Percentiles rank a stretch among this genome's conserved stretches.
phyloP scores from a whole-genome alignment of 2,888 invertebrate genomes.

The Tetropium fuscum region DNA sequence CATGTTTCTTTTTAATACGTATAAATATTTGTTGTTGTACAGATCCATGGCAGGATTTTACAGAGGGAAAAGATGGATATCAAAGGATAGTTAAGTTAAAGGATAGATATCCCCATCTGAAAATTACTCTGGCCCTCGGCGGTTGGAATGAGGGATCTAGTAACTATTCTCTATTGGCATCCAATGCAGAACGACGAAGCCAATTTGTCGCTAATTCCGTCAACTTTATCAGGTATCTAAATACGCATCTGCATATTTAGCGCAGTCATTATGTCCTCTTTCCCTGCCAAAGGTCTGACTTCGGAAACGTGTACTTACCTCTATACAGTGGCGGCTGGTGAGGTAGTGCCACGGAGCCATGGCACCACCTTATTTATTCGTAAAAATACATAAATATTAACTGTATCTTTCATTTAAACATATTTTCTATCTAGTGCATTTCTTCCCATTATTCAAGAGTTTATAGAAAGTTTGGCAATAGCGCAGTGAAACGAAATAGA shows the following conservation, averaged over 20 bases:
- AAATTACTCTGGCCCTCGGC: slow-evolving; percentile 82
- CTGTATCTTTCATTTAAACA: too few species aligned
- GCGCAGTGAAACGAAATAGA: too few species aligned
- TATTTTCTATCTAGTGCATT: too few species aligned
- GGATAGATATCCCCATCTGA: slow-evolving; percentile 76
- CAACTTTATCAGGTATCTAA: slow-evolving; percentile 73
- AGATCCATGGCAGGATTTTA: slow-evolving; percentile 84
- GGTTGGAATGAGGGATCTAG: slow-evolving; percentile 93
- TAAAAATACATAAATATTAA: too few species aligned
- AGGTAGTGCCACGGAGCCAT: too few species aligned
- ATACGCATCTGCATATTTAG: background rate
- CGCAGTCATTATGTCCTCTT: too few species aligned
- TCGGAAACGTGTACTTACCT: too few species aligned
- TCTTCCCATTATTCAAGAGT: too few species aligned
- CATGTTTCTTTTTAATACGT: slow-evolving; percentile 8
- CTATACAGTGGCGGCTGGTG: too few species aligned
- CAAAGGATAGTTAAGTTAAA: slow-evolving; percentile 77
- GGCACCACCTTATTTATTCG: too few species aligned
- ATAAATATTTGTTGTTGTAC: slow-evolving; percentile 33
- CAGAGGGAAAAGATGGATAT: slow-evolving; percentile 80
- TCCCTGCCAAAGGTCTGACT: too few species aligned
- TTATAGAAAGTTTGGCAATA: too few species aligned
- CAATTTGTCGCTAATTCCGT: slow-evolving; percentile 79
- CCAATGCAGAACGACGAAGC: slow-evolving; percentile 72
- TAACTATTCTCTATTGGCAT: slow-evolving; percentile 78